These are phyloP conservation scores for Pterocles gutturalis DNA, from an alignment of 2,113 vertebrate genomes.

Conservation along the genomic window DNA sequence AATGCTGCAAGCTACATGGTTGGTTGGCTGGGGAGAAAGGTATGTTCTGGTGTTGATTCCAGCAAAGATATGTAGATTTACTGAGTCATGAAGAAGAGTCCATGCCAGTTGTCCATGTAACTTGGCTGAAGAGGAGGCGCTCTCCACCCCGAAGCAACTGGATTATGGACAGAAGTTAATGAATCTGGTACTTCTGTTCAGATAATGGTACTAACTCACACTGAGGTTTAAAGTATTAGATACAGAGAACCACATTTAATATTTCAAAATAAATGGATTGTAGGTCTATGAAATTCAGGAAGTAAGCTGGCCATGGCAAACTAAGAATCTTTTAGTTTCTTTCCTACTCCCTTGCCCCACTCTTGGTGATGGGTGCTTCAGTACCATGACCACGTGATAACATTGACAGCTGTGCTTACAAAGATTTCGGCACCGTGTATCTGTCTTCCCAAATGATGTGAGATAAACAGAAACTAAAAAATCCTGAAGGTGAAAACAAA, in stretches of 20 bases:
- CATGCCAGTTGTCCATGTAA: background rate
- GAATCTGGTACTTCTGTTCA: background rate
- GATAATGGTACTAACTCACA: background rate
- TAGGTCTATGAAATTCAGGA: background rate
- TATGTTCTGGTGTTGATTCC: background rate
- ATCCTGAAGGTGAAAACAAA: conserved; percentile 8
- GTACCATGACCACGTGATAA: fast-evolving
- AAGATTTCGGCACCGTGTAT: background rate
- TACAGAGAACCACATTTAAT: background rate
- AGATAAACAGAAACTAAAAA: background rate
- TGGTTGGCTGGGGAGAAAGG: background rate
- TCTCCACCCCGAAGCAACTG: background rate
- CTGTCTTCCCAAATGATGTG: background rate
- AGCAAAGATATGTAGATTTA: background rate
- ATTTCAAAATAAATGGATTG: background rate
- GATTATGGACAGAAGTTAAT: background rate
- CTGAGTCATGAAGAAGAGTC: background rate
- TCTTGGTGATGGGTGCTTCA: background rate
- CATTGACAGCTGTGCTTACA: background rate
- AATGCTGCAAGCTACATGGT: fast-evolving
- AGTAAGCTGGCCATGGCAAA: background rate
- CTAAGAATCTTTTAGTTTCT: background rate
- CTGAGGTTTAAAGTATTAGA: background rate
- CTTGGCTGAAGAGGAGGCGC: background rate
- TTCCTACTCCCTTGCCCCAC: background rate